Evolutionary conservation across 2,888 invertebrate species (phyloP), one percentile per base, ranked within the genome.

Genomic region (Dione vanillae): DNA sequence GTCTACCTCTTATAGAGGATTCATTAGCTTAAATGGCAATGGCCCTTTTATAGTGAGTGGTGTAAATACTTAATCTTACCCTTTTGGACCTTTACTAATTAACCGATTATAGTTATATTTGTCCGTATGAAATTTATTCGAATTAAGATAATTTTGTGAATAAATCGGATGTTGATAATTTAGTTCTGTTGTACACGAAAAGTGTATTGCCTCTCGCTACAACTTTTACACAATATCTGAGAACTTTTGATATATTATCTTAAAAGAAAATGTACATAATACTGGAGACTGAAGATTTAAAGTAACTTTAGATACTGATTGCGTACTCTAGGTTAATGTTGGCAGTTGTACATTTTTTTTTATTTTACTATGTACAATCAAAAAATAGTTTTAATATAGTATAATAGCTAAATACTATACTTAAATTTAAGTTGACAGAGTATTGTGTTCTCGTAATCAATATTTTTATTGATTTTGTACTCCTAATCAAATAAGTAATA

Each of bases 171-270:
- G 27, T 11, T 43, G 27, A 61, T 61, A 45, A 45, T 45, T 61
- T 35, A 27, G 43, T 61, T 61, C 2, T 27, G 27, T 11, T 27
- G 27, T 19, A 35, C 14, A 61, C 9, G 6, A 27, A 14, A 27
- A 61, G 45, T 35, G 27, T 45, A 27, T n/a, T 40, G 40, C 40
- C 11, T 58, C 19, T 61, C 45, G 27, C 1, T 61, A 16, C 37
- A 27, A 45, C 11, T 45, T 45, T 40, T 45, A 35, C 45, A 61
- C 61, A 61, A 61, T 61, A 61, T 35, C 27, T 16, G 35, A 35
- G 45, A 61, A 61, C 27, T 61, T 61, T 45, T 61, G 45, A 61
- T 61, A 61, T 61, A 27, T 45, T 61, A 27, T 61, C 61, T 61
- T 45, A 35, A 61, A 61, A 45, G 61, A 61, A 45, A 35, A 45